Evolutionary conservation across 2,888 invertebrate genomes (phyloP).

Genomic region (Formica aserva): DNA sequence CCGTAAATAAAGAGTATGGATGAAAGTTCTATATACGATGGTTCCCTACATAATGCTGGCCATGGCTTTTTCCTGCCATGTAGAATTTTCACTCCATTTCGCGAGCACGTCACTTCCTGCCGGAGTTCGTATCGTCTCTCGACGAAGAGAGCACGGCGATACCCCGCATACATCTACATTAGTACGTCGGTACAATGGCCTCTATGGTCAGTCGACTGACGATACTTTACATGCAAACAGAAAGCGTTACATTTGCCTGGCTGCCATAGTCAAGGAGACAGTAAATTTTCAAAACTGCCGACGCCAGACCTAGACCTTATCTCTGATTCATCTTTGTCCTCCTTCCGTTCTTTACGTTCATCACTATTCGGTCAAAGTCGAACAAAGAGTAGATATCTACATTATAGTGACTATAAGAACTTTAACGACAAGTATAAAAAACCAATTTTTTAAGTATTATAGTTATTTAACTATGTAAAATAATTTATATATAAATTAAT

Average conservation of each 20-base stretch:
- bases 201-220: slow-evolving; percentile 75
- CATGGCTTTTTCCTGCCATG: slow-evolving; percentile 66
- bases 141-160: slow-evolving; percentile 62
- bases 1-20: not conserved
- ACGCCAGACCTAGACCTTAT: slow-evolving; percentile 62
- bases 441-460: not conserved
- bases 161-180: slow-evolving; percentile 58
- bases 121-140: slow-evolving; percentile 72
- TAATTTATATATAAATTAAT: not conserved
- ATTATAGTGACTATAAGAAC: not conserved
- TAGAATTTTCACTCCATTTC: slow-evolving; percentile 78
- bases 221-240: slow-evolving; percentile 77
- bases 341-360: slow-evolving; percentile 52
- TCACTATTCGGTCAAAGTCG: slow-evolving; percentile 16
- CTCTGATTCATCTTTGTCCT: slow-evolving; percentile 51
- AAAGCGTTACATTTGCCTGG: slow-evolving; percentile 71
- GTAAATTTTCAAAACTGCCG: slow-evolving; percentile 73
- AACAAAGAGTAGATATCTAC: not conserved
- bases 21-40: not conserved
- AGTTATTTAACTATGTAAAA: not conserved
- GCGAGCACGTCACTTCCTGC: slow-evolving; percentile 75
- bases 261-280: slow-evolving; percentile 62
- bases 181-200: slow-evolving; percentile 69
- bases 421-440: not conserved
- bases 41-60: slow-evolving; percentile 2